Evolutionary conservation across 2,797 vertebrate genomes (phyloP), one percentile per base, ranked within the genome.

Genomic region (Borostomias antarcticus): DNA sequence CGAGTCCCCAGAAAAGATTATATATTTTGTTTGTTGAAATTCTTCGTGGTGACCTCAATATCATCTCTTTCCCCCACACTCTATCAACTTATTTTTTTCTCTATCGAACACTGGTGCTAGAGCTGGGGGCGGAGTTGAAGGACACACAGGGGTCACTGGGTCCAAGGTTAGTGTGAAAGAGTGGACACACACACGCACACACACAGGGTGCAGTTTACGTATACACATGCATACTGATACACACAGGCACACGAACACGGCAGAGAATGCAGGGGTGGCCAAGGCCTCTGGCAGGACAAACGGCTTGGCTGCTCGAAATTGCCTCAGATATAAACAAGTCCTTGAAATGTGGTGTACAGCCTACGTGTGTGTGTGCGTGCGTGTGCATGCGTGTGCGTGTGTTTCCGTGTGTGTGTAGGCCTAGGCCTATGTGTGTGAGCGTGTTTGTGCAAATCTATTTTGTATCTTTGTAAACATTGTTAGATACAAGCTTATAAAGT

Each of bases 251-350:
- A 50, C 47, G 19, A 6, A 54, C 26, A 56, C 2, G 19, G 21
- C 29, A 40, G 11, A 58, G 33, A 32, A 25, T 25, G 57, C n/a
- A 75, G 66, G 25, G 10, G 13, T 54, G 56, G 35, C 57, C 33
- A 81, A 77, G 77, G 78, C 73, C 76, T 69, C 67, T 66, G 3
- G 11, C 54, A 33, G 70, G 53, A 75, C 72, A 82, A 81, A 74
- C 32, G 33, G 58, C 32, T 28, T 37, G 0, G 68, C 77, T 78
- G 76, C 70, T 81, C 53, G 58, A 72, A 17, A 29, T 13, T 53
- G 26, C 51, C 17, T 25, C 51, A 28, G 26, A 26, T 35, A 19
- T 4, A 8, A 58, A 17, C 19, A 58, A 37, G 70, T 79, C 81
- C 82, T 86, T 88, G 83, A 74, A 76, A 66, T n/a, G 19, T 40